Conservation (phyloP, 1,140 invertebrate species). For the Coenobita brevimanus region DNA sequence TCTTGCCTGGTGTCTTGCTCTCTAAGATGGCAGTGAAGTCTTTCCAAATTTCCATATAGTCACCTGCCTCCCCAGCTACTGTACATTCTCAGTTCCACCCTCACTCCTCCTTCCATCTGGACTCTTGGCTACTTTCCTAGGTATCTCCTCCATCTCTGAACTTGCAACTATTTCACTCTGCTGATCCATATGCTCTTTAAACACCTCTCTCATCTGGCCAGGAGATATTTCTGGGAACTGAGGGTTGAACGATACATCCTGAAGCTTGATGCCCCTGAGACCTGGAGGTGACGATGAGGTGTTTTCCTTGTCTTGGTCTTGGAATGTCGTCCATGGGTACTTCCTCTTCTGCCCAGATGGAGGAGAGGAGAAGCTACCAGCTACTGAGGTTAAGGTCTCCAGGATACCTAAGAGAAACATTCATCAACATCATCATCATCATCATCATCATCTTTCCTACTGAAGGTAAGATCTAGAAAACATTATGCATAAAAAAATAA, state of each 20-base stretch:
- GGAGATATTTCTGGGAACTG: constrained; percentile 39
- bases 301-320: constrained; percentile 18
- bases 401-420: too few relatives aligned
- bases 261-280: constrained; percentile 33
- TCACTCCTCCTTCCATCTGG: background rate
- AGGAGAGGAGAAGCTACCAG: background rate
- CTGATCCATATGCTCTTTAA: background rate
- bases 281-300: background rate
- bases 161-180: background rate
- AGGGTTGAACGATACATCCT: constrained; percentile 41
- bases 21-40: constrained; percentile 43
- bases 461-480: too few relatives aligned
- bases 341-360: constrained; percentile 28
- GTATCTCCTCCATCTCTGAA: background rate
- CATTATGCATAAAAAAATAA: too few relatives aligned
- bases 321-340: constrained; percentile 1
- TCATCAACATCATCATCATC: too few relatives aligned
- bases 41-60: constrained; percentile 32
- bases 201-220: background rate
- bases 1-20: constrained; percentile 26
- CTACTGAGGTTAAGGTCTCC: constrained; percentile 31
- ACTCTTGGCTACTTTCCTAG: too few relatives aligned
- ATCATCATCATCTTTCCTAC: too few relatives aligned
- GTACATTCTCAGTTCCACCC: background rate
- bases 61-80: background rate